phyloP scores from a whole-genome alignment of 1,140 invertebrate species.

The Parapsyche elsis region DNA sequence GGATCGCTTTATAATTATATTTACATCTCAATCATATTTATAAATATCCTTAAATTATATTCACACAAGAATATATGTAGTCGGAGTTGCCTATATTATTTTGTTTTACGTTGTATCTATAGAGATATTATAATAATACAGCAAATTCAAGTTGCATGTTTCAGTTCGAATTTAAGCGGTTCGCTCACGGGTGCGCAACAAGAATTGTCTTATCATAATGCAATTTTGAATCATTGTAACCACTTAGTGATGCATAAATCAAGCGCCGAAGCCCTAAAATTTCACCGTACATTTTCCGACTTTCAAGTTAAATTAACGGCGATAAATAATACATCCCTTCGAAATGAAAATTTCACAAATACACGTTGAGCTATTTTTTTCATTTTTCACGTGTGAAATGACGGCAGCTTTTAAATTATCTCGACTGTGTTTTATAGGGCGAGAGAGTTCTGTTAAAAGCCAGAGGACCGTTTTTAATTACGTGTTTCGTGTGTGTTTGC shows the following conservation, averaged over 20 bases:
- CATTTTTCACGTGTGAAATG: too few species aligned
- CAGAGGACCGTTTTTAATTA: too few species aligned
- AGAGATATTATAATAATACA: background rate
- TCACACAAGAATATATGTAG: too few species aligned
- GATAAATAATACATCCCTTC: background rate
- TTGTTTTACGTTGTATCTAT: too few species aligned
- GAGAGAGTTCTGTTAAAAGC: too few species aligned
- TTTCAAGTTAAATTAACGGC: background rate
- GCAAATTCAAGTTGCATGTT: constrained; percentile 23
- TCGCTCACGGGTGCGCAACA: constrained; percentile 9
- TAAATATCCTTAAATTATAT: background rate
- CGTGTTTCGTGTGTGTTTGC: too few species aligned
- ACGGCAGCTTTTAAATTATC: too few species aligned
- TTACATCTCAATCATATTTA: background rate
- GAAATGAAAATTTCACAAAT: background rate
- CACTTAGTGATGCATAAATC: constrained; percentile 45
- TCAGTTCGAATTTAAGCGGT: constrained; percentile 10
- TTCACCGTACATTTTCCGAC: background rate
- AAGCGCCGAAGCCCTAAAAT: background rate
- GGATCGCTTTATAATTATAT: background rate
- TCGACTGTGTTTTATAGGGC: too few species aligned
- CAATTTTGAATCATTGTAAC: constrained; percentile 49
- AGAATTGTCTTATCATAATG: constrained; percentile 50
- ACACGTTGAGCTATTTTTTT: too few species aligned
- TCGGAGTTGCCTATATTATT: too few species aligned